Base-by-base conservation (phyloP, 1,140 invertebrate species). In the Stegodyphus mimosarum region DNA sequence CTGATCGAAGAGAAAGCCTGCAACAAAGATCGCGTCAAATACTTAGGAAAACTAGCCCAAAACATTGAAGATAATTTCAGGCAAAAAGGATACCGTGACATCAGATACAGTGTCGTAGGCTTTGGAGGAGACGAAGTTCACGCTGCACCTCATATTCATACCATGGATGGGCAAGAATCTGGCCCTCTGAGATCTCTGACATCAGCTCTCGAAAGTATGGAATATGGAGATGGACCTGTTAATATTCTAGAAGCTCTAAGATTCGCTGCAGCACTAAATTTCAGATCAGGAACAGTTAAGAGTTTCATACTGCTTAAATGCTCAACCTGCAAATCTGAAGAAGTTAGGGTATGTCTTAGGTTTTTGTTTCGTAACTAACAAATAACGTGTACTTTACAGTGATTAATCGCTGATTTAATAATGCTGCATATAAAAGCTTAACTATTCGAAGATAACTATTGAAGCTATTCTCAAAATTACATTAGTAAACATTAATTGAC, bases 1-100 rank as follows among this genome's bases (percentile, higher is more conserved):
- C 93, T 98, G 67, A 92, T 98, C 0, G 96, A 98, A 90, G 95
- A 95, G 6, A 95, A 95, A 88, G 90, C 91, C 5, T 98, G 96
- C 89, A 97, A 97, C 90, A 91, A 91, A 63, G 93, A 94, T 86
- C 90, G 94, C 3, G 92, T 81, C 17, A 72, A 89, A 17, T 88
- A 91, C 7, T 80, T 89, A 49, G 72, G 85, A 6, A 88, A 87
- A 52, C 75, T 91, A 7, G 88, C 90, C 11, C 87, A 89, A 51
- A 70, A 87, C 11, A 83, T 92, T 18, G 91, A 92, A 72, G 87
- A 88, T 13, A 90, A 89, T 6, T 85, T 92, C 11, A 88, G 64
- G 33, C 88, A 88, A 48, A 81, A 89, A 78, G 90, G 88, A 5
- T 86, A 92, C 13, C 87, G 64, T 6, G 87, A 90, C 67, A 91